Evolutionary conservation across 2,888 invertebrate species (phyloP), one percentile per base, ranked within the genome.

Genomic region (Erynnis tages): DNA sequence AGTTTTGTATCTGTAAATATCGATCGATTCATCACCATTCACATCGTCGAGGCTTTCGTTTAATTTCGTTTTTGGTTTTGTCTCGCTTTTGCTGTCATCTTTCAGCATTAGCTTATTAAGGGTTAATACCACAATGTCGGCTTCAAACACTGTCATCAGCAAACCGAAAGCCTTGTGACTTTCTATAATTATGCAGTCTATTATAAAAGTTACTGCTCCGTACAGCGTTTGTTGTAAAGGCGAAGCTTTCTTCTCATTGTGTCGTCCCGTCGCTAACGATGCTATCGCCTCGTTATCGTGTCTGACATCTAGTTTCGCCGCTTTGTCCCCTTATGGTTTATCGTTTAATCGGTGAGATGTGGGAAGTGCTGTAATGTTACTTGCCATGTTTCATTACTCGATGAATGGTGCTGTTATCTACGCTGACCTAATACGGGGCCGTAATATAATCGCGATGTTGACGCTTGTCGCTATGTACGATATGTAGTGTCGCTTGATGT

Each of bases 241-340:
- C 57, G 58, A 63, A 58, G 59, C 65, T 65, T 83, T 84, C 84
- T 76, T 66, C 69, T 70, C 67, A 73, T 72, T 71, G 71, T 66
- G 67, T 71, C 66, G 67, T 71, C 65, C 65, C 64, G 67, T 64
- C 67, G 67, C 61, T 50, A 57, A 54, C 59, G 68, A 75, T 71
- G 58, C 56, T 70, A 78, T 79, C 78, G 63, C 53, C 60, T 59
- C 62, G 67, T 67, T 76, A 81, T 76, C 77, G 69, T 62, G 58
- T 58, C 60, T 59, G 63, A 67, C 69, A 67, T 70, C 69, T 69
- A 74, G 75, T 73, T 73, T 76, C 69, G 68, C 75, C 66, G 68
- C 76, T 76, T 77, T 79, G 78, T 79, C 62, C 65, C 62, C 62
- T 53, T 52, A 54, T 48, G 56, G 64, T 61, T 74, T 78, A 79